A percentile compares a stretch with the other conserved stretches of the same genome.
Conservation (phyloP, 2,888 invertebrate genomes). For the Odontocolon sp. region DNA sequence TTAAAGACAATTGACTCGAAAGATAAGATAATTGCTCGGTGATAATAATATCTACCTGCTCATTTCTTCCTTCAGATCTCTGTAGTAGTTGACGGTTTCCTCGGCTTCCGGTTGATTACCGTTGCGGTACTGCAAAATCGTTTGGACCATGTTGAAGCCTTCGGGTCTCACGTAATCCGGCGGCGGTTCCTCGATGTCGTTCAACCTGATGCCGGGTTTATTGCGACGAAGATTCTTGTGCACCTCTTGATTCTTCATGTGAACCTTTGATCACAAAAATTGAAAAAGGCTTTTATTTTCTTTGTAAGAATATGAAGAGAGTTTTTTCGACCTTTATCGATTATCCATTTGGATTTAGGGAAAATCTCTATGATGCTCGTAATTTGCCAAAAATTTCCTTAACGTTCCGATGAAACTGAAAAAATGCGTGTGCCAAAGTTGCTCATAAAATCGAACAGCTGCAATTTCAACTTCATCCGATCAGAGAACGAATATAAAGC, state of each 20-base stretch:
- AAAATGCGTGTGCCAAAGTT: no score
- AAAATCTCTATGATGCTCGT: no score
- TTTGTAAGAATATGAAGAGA: constrained; percentile 17
- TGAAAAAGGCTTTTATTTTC: no score
- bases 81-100: constrained; percentile 77
- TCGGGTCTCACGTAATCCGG: constrained; percentile 84
- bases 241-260: constrained; percentile 86
- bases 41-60: constrained; percentile 78
- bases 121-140: constrained; percentile 80
- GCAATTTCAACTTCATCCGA: no score
- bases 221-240: constrained; percentile 86
- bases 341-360: no score
- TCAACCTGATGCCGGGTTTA: constrained; percentile 83
- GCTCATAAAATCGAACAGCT: no score
- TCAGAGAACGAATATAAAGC: no score
- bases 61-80: constrained; percentile 80
- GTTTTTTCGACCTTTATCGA: no score
- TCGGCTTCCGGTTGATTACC: constrained; percentile 75
- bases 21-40: neutral
- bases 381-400: no score
- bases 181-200: constrained; percentile 83
- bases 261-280: no score
- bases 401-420: constrained; percentile 2
- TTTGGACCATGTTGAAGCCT: constrained; percentile 84
- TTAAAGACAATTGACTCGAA: neutral